phyloP scores from a whole-genome alignment of 2,888 invertebrate genomes.

The Hypomecis atomaria region DNA sequence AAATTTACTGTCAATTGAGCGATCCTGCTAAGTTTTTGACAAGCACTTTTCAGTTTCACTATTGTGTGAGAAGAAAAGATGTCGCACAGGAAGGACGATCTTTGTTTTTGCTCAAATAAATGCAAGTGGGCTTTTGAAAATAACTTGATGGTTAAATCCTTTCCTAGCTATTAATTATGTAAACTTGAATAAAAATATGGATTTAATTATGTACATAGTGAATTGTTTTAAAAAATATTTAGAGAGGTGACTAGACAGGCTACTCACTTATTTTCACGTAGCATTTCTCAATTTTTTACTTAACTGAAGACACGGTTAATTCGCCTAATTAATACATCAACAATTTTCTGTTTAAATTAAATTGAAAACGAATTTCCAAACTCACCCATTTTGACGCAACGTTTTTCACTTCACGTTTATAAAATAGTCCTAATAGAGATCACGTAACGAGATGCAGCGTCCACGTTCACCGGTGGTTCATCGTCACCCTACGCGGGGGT shows the following conservation, averaged over 20 bases:
- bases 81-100: conserved; percentile 31
- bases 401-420: conserved; percentile 72
- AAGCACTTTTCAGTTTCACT: conserved; percentile 23
- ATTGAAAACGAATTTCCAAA: conserved; percentile 28
- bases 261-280: too few relatives aligned
- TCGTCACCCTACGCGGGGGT: conserved; percentile 67
- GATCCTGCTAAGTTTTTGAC: conserved; percentile 39
- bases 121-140: conserved; percentile 9
- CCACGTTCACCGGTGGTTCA: conserved; percentile 71
- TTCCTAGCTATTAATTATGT: too few relatives aligned
- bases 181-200: too few relatives aligned
- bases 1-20: conserved; percentile 46
- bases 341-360: too few relatives aligned
- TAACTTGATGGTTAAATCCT: not conserved
- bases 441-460: conserved; percentile 68
- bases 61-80: conserved; percentile 25
- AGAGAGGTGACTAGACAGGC: too few relatives aligned
- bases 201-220: too few relatives aligned
- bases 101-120: conserved; percentile 30
- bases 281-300: too few relatives aligned
- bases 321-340: too few relatives aligned
- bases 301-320: too few relatives aligned
- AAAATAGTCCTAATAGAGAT: conserved; percentile 67
- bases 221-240: too few relatives aligned
- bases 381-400: conserved; percentile 74